phyloP scores from a whole-genome alignment of 2,113 vertebrate genomes.

The Terrapene triunguis region DNA sequence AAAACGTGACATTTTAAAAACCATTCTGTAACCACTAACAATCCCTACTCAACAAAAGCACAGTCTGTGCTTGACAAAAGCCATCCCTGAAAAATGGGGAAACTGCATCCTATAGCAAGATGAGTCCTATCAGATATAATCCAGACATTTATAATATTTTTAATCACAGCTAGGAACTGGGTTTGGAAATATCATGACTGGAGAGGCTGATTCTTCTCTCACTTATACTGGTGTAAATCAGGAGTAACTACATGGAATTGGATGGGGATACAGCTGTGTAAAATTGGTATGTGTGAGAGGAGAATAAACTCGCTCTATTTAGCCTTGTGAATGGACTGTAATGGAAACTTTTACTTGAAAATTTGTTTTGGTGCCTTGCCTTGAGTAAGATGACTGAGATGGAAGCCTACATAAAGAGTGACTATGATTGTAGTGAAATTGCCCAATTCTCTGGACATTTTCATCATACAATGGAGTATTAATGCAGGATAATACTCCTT shows the following conservation, averaged over 20 bases:
- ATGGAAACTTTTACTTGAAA: not conserved
- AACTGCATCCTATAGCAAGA: conserved; percentile 2
- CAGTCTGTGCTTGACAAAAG: conserved; percentile 24
- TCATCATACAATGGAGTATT: not conserved
- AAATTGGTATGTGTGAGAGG: not conserved
- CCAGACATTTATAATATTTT: not conserved
- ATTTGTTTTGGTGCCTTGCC: not conserved
- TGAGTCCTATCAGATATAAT: not conserved
- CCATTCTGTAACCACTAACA: conserved; percentile 29
- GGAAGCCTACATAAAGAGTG: not conserved
- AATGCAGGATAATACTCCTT: not conserved
- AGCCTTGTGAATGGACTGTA: not conserved
- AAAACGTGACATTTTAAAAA: conserved; percentile 35
- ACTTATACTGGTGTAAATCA: not conserved
- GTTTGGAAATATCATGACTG: not conserved
- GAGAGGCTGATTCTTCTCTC: conserved; percentile 17
- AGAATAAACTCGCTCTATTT: not conserved
- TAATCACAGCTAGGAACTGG: not conserved
- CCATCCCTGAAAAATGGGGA: conserved; percentile 20
- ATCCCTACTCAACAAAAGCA: conserved; percentile 40
- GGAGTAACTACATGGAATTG: not conserved
- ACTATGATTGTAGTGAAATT: not conserved
- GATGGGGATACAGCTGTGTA: not conserved
- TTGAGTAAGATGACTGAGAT: not conserved
- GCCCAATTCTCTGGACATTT: not conserved